phyloP scores from a whole-genome alignment of 2,113 vertebrate genomes.

The Choloepus hoffmanni region DNA sequence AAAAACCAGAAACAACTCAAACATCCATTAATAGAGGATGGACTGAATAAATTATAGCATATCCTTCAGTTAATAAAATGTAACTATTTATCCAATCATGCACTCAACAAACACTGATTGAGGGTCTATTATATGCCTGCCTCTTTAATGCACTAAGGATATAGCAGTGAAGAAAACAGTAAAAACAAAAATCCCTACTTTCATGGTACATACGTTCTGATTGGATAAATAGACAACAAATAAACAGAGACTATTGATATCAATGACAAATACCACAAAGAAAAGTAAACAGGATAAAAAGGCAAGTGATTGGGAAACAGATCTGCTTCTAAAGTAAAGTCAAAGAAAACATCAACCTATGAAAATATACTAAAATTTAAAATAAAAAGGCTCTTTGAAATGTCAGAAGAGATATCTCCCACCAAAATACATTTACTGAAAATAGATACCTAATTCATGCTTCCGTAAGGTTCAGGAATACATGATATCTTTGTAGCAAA shows the following conservation, averaged over 20 bases:
- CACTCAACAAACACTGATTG: not conserved
- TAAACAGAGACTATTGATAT: not conserved
- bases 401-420: not conserved
- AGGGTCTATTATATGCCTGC: not conserved
- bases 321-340: not conserved
- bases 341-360: not conserved
- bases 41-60: not conserved
- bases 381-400: not conserved
- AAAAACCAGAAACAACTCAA: not conserved
- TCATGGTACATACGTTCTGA: not conserved
- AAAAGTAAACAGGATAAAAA: not conserved
- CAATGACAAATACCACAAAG: not conserved
- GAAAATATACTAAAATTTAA: not conserved
- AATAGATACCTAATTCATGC: not conserved
- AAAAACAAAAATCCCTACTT: not conserved
- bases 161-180: not conserved
- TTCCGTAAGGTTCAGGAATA: not conserved
- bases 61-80: not conserved
- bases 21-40: not conserved
- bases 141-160: not conserved
- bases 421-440: not conserved
- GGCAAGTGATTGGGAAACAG: not conserved
- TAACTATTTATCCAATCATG: not conserved
- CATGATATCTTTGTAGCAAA: not conserved
- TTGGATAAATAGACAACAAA: not conserved